phyloP scores from a whole-genome alignment of 2,797 vertebrate genomes.

The Salarias fasciatus region DNA sequence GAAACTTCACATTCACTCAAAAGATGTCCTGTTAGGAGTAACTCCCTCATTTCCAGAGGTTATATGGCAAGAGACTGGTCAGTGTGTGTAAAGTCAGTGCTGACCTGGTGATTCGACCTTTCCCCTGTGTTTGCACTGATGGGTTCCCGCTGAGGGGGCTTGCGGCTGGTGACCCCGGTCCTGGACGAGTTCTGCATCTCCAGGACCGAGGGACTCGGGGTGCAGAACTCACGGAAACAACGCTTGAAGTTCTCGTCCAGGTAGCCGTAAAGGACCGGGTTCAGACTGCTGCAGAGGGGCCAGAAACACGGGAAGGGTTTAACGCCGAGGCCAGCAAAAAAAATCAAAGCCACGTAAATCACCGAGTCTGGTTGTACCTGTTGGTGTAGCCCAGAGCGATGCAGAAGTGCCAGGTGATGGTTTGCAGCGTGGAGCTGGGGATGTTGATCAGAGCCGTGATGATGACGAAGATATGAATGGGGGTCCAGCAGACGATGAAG shows the following conservation, averaged over 20 bases:
- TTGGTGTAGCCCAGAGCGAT: conserved; percentile 95
- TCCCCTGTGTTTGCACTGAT: conserved; percentile 91
- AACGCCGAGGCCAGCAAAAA: no score
- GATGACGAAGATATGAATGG: conserved; percentile 95
- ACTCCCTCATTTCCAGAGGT: no score
- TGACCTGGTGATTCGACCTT: conserved; percentile 94
- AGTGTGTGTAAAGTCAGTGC: no score
- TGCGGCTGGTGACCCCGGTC: conserved; percentile 86
- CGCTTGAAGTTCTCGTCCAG: conserved; percentile 99
- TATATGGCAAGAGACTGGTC: no score
- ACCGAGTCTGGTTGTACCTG: conserved; percentile 21
- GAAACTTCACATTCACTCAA: no score
- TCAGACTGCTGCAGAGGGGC: conserved; percentile 87
- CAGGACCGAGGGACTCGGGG: conserved; percentile 85
- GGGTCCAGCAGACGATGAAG: conserved; percentile 97
- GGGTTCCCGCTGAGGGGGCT: conserved; percentile 80
- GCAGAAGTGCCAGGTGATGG: conserved; percentile 87
- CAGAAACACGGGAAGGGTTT: no score
- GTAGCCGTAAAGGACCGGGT: conserved; percentile 96
- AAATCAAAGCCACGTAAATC: no score
- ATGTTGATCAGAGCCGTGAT: conserved; percentile 88
- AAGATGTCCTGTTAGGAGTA: no score
- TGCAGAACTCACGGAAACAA: conserved; percentile 97
- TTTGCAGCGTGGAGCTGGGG: conserved; percentile 87
- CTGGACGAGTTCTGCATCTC: conserved; percentile 94